Evolutionary conservation across 1,140 invertebrate species (phyloP).

Genomic region (Stegodyphus mimosarum): DNA sequence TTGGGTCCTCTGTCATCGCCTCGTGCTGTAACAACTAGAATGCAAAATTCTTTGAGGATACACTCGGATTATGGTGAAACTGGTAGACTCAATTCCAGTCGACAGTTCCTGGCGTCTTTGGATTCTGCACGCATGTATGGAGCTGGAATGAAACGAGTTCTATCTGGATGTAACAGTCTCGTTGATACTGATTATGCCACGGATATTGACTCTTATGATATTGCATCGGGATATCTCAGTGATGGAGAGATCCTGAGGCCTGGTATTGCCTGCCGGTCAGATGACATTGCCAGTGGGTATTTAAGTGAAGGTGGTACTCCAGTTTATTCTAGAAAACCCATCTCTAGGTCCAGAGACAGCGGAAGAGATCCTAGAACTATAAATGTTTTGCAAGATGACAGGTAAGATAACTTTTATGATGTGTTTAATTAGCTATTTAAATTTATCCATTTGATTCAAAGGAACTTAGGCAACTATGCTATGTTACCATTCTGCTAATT

Average conservation of each 20-base stretch:
- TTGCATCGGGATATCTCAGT: slow-evolving; percentile 77
- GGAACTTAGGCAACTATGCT: too few species aligned
- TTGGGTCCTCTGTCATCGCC: slow-evolving; percentile 62
- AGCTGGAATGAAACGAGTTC: slow-evolving; percentile 37
- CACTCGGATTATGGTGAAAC: slow-evolving; percentile 65
- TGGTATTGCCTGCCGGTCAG: slow-evolving; percentile 68
- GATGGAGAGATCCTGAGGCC: slow-evolving; percentile 78
- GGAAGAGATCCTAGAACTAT: slow-evolving; percentile 53
- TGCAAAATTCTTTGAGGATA: slow-evolving; percentile 64
- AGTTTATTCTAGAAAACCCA: slow-evolving; percentile 52
- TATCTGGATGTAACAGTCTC: slow-evolving; percentile 45
- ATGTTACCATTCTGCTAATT: too few species aligned
- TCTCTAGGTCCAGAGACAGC: slow-evolving; percentile 64
- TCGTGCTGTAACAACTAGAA: slow-evolving; percentile 43
- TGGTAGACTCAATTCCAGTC: slow-evolving; percentile 37
- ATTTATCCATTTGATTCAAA: too few species aligned
- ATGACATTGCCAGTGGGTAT: slow-evolving; percentile 79
- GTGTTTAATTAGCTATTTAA: neutral
- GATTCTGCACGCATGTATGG: slow-evolving; percentile 49
- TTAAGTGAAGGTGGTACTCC: slow-evolving; percentile 85
- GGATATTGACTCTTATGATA: slow-evolving; percentile 65
- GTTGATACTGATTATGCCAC: slow-evolving; percentile 67
- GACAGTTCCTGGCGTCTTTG: slow-evolving; percentile 36
- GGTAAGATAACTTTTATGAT: slow-evolving; percentile 65
- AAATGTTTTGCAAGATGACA: slow-evolving; percentile 70